phyloP scores from a whole-genome alignment of 2,113 vertebrate species.

The Phrynosoma platyrhinos region DNA sequence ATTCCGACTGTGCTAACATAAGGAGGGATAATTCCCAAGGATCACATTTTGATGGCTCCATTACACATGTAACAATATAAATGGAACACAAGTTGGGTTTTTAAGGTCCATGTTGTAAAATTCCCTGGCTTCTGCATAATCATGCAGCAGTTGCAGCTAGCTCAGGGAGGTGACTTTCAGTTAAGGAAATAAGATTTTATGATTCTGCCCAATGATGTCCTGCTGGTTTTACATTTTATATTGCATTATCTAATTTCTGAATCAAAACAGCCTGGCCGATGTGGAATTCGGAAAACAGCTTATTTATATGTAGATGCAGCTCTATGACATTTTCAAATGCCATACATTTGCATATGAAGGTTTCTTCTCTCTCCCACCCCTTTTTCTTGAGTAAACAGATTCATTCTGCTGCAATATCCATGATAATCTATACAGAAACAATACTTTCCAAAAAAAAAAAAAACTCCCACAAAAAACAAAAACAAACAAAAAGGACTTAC shows the following conservation, averaged over 20 bases:
- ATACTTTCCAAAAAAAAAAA: slow-evolving; percentile 55
- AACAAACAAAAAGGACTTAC: not conserved
- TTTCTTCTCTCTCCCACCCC: slow-evolving; percentile 51
- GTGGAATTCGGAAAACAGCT: slow-evolving; percentile 70
- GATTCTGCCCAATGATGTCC: slow-evolving; percentile 28
- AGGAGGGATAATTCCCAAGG: slow-evolving; percentile 2
- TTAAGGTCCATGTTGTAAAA: fast-evolving
- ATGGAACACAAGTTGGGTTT: slow-evolving; percentile 10
- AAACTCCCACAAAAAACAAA: too few species aligned
- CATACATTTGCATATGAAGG: slow-evolving; percentile 85
- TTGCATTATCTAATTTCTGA: slow-evolving; percentile 56
- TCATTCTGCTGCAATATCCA: slow-evolving; percentile 65
- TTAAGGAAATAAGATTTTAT: slow-evolving; percentile 52
- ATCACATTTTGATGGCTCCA: not conserved
- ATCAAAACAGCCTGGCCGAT: slow-evolving; percentile 67
- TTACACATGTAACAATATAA: slow-evolving; percentile 25
- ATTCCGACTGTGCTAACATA: not conserved
- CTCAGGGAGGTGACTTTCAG: slow-evolving; percentile 37
- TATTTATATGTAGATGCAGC: slow-evolving; percentile 84
- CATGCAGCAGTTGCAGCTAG: not conserved
- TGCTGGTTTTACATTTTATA: slow-evolving; percentile 63
- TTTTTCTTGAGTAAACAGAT: slow-evolving; percentile 73
- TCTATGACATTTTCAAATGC: slow-evolving; percentile 87
- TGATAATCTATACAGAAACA: slow-evolving; percentile 56
- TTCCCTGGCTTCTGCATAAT: not conserved